A percentile compares a stretch with the other conserved stretches of the same genome.
These are phyloP conservation scores for Chaetogeoica ovagalla DNA, from an alignment of 2,888 invertebrate species.

Conservation along the genomic window DNA sequence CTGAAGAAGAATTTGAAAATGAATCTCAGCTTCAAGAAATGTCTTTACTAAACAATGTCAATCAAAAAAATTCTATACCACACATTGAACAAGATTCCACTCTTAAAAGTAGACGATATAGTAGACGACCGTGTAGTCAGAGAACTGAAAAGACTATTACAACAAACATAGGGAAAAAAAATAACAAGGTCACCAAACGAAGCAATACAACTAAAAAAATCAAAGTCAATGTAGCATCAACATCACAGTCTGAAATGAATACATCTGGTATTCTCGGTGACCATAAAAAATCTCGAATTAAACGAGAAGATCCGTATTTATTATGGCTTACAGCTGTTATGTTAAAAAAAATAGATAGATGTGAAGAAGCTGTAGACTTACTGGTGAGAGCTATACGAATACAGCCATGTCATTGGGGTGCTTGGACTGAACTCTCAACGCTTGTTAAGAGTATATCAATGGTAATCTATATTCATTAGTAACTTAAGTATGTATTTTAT, in stretches of 20 bases:
- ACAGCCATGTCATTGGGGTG: conserved; percentile 89
- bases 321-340: conserved; percentile 63
- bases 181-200: conserved; percentile 10
- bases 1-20: conserved; percentile 38
- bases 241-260: background rate
- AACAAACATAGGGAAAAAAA: conserved; percentile 19
- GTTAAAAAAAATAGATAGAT: conserved; percentile 81
- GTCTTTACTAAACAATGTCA: background rate
- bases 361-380: conserved; percentile 75
- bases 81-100: conserved; percentile 21
- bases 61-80: conserved; percentile 2
- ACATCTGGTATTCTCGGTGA: conserved; percentile 59
- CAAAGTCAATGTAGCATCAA: background rate
- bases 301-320: conserved; percentile 47
- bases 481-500: background rate
- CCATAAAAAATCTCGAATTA: conserved; percentile 59
- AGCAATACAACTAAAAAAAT: conserved; percentile 25
- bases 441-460: conserved; percentile 82
- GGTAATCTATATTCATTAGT: conserved; percentile 57
- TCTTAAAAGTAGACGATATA: conserved; percentile 36
- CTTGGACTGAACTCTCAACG: conserved; percentile 89
- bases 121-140: conserved; percentile 65
- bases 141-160: conserved; percentile 30
- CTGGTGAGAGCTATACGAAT: conserved; percentile 77
- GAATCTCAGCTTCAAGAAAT: conserved; percentile 1